phyloP scores from a whole-genome alignment of 2,113 vertebrate species.

The Phalacrocorax brasilianus region DNA sequence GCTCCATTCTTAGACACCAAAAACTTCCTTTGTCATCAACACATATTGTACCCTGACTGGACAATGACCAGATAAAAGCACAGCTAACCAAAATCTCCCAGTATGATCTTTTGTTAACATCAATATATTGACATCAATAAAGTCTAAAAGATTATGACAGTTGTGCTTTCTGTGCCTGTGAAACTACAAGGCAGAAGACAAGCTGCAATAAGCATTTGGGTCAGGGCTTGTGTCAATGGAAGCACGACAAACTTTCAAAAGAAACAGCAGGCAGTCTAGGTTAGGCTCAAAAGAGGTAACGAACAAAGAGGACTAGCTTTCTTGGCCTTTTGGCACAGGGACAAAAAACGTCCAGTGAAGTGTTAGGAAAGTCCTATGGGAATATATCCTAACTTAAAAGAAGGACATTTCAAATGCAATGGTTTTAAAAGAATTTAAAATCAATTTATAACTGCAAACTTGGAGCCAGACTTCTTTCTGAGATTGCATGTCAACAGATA shows the following conservation, averaged over 20 bases:
- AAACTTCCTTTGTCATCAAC: not conserved
- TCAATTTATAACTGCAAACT: not conserved
- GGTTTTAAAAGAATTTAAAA: not conserved
- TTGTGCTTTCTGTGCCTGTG: not conserved
- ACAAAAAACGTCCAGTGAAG: not conserved
- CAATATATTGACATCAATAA: not conserved
- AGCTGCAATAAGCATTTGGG: conserved; percentile 15
- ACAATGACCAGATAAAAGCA: not conserved
- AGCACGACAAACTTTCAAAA: not conserved
- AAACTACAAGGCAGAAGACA: not conserved
- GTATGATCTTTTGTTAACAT: not conserved
- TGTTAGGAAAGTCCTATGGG: not conserved
- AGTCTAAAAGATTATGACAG: not conserved
- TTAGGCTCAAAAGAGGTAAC: not conserved
- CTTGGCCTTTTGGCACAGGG: not conserved
- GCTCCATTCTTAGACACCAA: not conserved
- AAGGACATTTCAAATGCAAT: not conserved
- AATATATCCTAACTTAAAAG: not conserved
- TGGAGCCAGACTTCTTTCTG: not conserved
- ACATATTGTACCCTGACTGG: not conserved
- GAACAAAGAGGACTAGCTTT: not conserved
- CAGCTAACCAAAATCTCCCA: not conserved
- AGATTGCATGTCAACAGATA: not conserved
- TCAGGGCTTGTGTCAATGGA: conserved; percentile 17
- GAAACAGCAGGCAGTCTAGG: conserved; percentile 8